phyloP scores from a whole-genome alignment of 2,797 vertebrate genomes.

The Sebastes vulpes region DNA sequence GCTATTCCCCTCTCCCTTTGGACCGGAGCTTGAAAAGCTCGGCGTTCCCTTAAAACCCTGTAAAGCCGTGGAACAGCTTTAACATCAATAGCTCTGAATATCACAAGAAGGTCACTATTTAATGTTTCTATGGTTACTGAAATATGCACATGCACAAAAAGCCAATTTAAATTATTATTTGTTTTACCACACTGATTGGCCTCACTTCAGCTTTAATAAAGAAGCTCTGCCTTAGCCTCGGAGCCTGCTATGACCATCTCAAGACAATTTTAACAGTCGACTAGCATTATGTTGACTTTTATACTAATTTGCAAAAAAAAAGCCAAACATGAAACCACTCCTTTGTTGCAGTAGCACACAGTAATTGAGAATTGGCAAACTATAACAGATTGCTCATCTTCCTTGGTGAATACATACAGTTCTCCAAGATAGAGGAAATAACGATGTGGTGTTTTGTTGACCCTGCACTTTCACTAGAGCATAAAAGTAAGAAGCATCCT shows the following conservation, averaged over 20 bases:
- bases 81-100: constrained; percentile 58
- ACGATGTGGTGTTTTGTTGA: neutral
- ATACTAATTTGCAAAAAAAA: constrained; percentile 7
- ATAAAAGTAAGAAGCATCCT: neutral
- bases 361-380: neutral
- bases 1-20: constrained; percentile 34
- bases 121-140: constrained; percentile 20
- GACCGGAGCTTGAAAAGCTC: constrained; percentile 40
- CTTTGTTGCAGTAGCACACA: neutral
- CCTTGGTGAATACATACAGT: neutral
- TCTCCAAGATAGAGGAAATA: neutral
- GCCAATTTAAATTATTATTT: neutral
- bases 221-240: neutral
- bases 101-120: constrained; percentile 56
- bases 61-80: constrained; percentile 9
- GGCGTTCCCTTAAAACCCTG: constrained; percentile 5
- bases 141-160: neutral
- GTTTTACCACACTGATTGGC: neutral
- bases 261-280: neutral
- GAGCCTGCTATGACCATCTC: neutral
- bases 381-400: neutral
- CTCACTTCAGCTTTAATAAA: constrained; percentile 15
- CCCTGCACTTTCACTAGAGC: neutral
- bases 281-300: neutral
- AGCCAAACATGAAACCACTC: neutral